Evolutionary conservation across 2,888 invertebrate species (phyloP).

Genomic region (Scaptodrosophila latifasciaeformis): DNA sequence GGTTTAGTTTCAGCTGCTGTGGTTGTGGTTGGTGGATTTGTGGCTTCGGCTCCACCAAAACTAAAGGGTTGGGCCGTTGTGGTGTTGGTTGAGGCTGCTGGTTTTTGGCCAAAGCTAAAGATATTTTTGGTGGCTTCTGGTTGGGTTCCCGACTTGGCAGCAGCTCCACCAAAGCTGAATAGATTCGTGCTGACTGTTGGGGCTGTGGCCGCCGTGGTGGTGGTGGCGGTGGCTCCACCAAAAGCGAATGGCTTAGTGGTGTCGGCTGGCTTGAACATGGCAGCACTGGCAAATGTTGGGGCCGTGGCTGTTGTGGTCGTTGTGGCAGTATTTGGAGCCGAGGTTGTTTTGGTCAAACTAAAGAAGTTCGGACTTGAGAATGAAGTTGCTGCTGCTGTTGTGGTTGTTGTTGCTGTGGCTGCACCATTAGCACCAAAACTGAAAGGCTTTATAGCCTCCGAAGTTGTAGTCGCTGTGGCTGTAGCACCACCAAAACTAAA

Average conservation of each 20-base stretch:
- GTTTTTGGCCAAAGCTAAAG: constrained; percentile 11
- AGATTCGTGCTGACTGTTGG: constrained; percentile 8
- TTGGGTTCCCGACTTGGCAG: neutral
- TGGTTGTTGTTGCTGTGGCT: constrained; percentile 9
- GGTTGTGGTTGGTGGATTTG: neutral
- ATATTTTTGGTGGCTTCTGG: constrained; percentile 6
- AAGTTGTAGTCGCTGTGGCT: constrained; percentile 4
- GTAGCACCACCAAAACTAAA: constrained; percentile 18
- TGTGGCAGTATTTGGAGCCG: neutral
- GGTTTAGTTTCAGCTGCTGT: too few relatives aligned
- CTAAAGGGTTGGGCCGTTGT: constrained; percentile 22
- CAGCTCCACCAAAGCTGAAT: constrained; percentile 23
- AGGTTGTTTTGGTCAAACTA: neutral
- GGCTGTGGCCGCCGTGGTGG: neutral
- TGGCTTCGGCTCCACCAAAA: constrained; percentile 1
- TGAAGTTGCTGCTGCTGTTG: constrained; percentile 6
- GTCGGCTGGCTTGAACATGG: neutral
- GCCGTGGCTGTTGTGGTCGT: neutral
- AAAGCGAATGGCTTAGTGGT: neutral
- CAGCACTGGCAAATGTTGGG: neutral
- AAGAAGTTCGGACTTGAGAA: neutral
- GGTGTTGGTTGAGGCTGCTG: constrained; percentile 3
- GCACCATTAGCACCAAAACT: constrained; percentile 13
- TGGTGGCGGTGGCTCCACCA: neutral
- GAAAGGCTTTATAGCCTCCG: constrained; percentile 2